Percentiles rank a stretch among this genome's conserved stretches.
Evolutionary conservation across 2,113 vertebrate genomes (phyloP).

Genomic region (Crotophaga sulcirostris): DNA sequence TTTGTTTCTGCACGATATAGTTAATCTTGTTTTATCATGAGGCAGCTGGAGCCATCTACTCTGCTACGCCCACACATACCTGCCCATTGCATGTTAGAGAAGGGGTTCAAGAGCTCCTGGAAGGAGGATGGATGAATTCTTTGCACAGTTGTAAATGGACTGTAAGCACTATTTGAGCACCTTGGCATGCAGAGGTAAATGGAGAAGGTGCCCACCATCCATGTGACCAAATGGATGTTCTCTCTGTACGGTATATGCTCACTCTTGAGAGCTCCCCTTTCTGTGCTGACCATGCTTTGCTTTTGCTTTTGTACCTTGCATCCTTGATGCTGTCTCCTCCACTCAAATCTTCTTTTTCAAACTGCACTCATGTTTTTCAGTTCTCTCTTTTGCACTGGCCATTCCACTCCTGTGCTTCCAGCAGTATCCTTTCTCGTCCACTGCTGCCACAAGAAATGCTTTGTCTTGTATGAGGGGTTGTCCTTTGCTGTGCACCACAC

Average conservation of each 20-base stretch:
- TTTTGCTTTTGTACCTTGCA: not conserved
- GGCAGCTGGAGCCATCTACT: no score
- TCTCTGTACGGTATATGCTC: not conserved
- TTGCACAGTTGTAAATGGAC: not conserved
- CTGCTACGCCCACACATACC: no score
- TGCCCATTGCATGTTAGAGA: not conserved
- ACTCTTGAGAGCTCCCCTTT: not conserved
- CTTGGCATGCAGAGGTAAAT: not conserved
- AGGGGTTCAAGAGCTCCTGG: not conserved
- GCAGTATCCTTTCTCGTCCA: not conserved
- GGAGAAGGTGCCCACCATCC: not conserved
- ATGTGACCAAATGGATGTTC: not conserved
- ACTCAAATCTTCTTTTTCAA: not conserved
- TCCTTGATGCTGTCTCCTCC: not conserved
- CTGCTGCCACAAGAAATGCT: not conserved
- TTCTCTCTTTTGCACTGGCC: not conserved
- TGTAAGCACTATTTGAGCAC: not conserved
- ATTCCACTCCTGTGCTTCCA: not conserved
- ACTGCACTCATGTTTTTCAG: not conserved
- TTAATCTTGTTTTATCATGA: no score
- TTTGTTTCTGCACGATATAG: no score
- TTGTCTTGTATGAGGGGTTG: no score
- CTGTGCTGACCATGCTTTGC: not conserved
- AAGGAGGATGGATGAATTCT: not conserved
- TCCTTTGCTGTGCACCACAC: not conserved